These are phyloP conservation scores for Arnoldichthys spilopterus DNA, from an alignment of 2,797 vertebrate species.

Conservation along the genomic window DNA sequence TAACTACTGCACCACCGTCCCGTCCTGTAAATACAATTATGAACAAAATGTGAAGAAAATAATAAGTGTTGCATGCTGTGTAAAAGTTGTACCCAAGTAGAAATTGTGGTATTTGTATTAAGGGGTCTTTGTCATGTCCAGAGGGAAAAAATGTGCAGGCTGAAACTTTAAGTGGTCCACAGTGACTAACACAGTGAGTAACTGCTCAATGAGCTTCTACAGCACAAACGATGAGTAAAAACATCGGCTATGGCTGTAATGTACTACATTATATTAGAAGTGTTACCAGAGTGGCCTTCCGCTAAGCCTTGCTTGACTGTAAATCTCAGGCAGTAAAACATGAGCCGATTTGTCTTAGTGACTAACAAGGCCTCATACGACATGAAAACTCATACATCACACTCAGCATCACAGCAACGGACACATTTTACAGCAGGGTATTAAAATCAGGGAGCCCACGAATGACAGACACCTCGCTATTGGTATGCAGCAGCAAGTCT, in stretches of 20 bases:
- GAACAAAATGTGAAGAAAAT: no score
- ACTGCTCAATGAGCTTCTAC: not conserved
- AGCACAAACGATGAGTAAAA: constrained; percentile 4
- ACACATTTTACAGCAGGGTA: constrained; percentile 39
- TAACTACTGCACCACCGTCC: no score
- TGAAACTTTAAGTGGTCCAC: not conserved
- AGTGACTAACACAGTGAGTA: no score
- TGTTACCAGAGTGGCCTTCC: constrained; percentile 21
- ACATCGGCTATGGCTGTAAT: not conserved
- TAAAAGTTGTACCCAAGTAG: not conserved
- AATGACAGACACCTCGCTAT: not conserved
- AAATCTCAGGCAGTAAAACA: constrained; percentile 29
- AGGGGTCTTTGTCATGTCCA: not conserved
- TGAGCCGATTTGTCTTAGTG: constrained; percentile 26
- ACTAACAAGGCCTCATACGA: constrained; percentile 26
- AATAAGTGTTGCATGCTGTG: not conserved
- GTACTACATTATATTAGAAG: constrained; percentile 8
- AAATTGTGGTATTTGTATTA: not conserved
- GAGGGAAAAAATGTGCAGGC: not conserved
- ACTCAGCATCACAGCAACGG: constrained; percentile 3
- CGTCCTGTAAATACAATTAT: no score
- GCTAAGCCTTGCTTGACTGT: not conserved
- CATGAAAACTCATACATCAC: constrained; percentile 21
- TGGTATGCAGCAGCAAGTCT: constrained; percentile 43
- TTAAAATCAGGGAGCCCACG: constrained; percentile 8